Base-by-base conservation (phyloP, 1,140 invertebrate species). In the Leucophenga varia region DNA sequence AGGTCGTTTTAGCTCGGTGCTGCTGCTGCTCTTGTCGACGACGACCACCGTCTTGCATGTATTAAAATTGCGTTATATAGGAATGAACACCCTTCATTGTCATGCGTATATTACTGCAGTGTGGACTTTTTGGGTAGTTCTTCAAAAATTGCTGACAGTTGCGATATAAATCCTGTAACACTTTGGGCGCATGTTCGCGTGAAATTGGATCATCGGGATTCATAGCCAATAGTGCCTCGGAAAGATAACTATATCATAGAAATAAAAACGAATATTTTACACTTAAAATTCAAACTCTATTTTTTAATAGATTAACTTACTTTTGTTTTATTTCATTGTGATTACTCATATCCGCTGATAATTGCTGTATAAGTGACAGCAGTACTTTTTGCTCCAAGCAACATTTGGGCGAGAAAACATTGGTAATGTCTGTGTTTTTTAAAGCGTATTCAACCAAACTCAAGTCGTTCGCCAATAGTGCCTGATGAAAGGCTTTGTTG, bases 311-410 rank as follows among this genome's bases (percentile, higher is more conserved):
- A 9, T 42, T 21, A 25, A 64, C 57, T 59, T 78, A 95, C 91
- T 86, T 90, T 55, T 91, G 83, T 76, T 95, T 96, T 3, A 93
- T 79, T 58, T 91, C 89, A n/a, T 90, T 91, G 61, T 93, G 84
- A 43, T 86, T 81, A 19, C 80, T 80, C 73, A 97, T 83, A 74
- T 96, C 91, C 2, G 89, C 87, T 3, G 91, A 89, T 3, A 97
- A 81, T 72, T 97, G 94, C 74, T 95, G 92, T 53, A 97, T 90
- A 2, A 97, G 80, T 1, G 93, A 95, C 19, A 97, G 78, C 40
- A 97, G 79, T 30, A 95, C 91, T 55, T 89, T 88, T 65, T 94
- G 92, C 43, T 87, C 85, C 10, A 93, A 76, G 10, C 84, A 80
- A 69, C 86, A 89, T 1, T 84, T 82, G 39, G 81, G 76, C 7